Percentiles rank a stretch among this genome's conserved stretches.
Conservation (phyloP, 2,113 vertebrate species). For the Calidris pygmaea region DNA sequence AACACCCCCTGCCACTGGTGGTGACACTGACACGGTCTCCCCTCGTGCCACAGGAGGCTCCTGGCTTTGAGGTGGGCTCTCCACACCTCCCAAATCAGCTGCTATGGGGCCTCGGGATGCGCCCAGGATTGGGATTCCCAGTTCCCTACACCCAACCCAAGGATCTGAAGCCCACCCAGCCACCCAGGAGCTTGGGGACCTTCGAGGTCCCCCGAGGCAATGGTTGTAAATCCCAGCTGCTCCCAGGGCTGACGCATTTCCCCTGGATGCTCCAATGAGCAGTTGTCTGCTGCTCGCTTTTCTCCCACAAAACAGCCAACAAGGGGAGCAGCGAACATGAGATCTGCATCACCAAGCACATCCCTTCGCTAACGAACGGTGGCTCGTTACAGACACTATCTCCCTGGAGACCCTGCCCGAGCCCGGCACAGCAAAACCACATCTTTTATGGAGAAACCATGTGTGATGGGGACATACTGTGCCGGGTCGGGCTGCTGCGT, state of each 20-base stretch:
- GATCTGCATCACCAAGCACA: not conserved
- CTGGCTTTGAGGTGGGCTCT: not conserved
- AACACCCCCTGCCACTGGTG: rapidly evolving
- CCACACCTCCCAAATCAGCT: not conserved
- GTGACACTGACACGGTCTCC: rapidly evolving
- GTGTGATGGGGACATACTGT: rapidly evolving
- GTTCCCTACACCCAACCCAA: not conserved
- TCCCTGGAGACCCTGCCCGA: rapidly evolving
- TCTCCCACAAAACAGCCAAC: not conserved
- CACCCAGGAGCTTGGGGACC: not conserved
- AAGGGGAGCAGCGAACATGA: rapidly evolving
- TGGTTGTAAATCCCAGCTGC: not conserved
- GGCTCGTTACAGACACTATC: rapidly evolving
- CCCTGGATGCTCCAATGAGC: not conserved
- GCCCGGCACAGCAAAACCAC: not conserved
- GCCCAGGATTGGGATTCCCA: not conserved
- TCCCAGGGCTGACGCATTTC: rapidly evolving
- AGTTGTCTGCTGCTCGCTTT: rapidly evolving
- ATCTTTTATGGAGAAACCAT: rapidly evolving
- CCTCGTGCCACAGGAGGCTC: rapidly evolving
- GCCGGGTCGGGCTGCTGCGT: rapidly evolving
- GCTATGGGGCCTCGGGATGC: too few species aligned
- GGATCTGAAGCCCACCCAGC: not conserved
- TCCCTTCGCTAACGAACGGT: not conserved
- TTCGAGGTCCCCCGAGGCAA: rapidly evolving